Percentiles rank a stretch among this genome's conserved stretches.
Evolutionary conservation across 2,888 invertebrate species (phyloP).

Genomic region (Drosophila basisetae): DNA sequence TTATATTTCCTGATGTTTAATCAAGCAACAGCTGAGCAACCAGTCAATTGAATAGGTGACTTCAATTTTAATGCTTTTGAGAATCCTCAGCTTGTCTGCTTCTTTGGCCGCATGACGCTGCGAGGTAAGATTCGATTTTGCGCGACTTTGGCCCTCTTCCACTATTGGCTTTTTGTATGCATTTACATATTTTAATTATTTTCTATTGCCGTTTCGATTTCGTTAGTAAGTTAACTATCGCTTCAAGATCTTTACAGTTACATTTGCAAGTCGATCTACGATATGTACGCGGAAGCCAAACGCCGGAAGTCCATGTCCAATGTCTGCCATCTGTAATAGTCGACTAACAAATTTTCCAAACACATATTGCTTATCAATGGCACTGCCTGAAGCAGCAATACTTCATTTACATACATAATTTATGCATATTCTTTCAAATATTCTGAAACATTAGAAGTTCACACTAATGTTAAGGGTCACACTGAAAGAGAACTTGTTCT

Average conservation of each 20-base stretch:
- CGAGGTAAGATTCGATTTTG: constrained; percentile 60
- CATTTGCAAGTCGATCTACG: constrained; percentile 41
- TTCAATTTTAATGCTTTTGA: constrained; percentile 25
- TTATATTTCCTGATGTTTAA: constrained; percentile 76
- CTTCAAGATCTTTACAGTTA: constrained; percentile 63
- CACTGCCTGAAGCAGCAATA: constrained; percentile 3
- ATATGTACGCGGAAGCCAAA: constrained; percentile 59
- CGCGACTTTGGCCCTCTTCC: constrained; percentile 74
- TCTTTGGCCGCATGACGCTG: constrained; percentile 33
- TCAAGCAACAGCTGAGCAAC: constrained; percentile 52
- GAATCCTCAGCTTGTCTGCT: constrained; percentile 15
- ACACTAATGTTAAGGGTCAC: constrained; percentile 13
- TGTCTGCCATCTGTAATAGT: constrained; percentile 30
- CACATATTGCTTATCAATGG: constrained; percentile 21
- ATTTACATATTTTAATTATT: constrained; percentile 74
- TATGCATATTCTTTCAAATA: constrained; percentile 10
- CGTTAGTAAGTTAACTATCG: constrained; percentile 11
- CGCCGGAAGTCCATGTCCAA: constrained; percentile 49
- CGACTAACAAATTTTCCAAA: constrained; percentile 12
- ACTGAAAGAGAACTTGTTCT: constrained; percentile 43
- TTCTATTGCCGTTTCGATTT: constrained; percentile 19
- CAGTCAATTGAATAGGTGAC: constrained; percentile 33
- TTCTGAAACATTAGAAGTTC: constrained; percentile 32
- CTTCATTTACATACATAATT: constrained; percentile 3
- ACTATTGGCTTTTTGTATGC: constrained; percentile 58